Evolutionary conservation across 1,140 invertebrate genomes (phyloP).

Genomic region (Andrena cerasifolii): DNA sequence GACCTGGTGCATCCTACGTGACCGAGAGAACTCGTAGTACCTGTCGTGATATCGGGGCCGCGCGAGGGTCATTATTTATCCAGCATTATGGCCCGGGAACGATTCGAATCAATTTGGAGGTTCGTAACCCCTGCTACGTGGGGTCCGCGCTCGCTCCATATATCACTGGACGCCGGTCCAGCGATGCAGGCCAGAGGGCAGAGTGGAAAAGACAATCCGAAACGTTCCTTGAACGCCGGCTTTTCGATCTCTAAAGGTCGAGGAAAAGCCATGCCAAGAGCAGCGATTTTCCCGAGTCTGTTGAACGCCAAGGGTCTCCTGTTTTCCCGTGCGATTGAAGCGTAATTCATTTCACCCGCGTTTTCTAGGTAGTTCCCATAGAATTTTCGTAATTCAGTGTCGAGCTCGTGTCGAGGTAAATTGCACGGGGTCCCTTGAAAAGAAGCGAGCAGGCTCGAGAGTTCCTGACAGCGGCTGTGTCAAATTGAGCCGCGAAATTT

Average conservation of each 20-base stretch:
- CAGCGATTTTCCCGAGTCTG: neutral
- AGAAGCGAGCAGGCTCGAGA: neutral
- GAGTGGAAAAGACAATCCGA: conserved; percentile 3
- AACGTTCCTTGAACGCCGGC: conserved; percentile 19
- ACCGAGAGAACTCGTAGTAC: conserved; percentile 35
- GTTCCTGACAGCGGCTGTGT: neutral
- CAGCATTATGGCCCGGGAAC: conserved; percentile 63
- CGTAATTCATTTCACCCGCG: too few relatives aligned
- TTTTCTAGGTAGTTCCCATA: too few relatives aligned
- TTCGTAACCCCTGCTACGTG: conserved; percentile 55
- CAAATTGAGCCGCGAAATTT: conserved; percentile 34
- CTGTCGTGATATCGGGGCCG: conserved; percentile 54
- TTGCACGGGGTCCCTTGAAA: conserved; percentile 22
- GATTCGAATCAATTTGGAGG: conserved; percentile 72
- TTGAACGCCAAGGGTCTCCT: conserved; percentile 32
- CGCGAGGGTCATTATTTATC: conserved; percentile 67
- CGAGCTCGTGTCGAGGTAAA: too few relatives aligned
- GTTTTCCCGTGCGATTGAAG: too few relatives aligned
- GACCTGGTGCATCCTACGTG: conserved; percentile 42
- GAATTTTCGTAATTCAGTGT: too few relatives aligned
- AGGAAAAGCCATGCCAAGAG: neutral
- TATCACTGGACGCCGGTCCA: conserved; percentile 58
- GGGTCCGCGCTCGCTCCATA: conserved; percentile 59
- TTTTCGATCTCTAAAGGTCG: too few relatives aligned
- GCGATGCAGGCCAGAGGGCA: conserved; percentile 18